Evolutionary conservation across 1,140 invertebrate species (phyloP), one percentile per base, ranked within the genome.

Genomic region (Neodiprion virginianus): DNA sequence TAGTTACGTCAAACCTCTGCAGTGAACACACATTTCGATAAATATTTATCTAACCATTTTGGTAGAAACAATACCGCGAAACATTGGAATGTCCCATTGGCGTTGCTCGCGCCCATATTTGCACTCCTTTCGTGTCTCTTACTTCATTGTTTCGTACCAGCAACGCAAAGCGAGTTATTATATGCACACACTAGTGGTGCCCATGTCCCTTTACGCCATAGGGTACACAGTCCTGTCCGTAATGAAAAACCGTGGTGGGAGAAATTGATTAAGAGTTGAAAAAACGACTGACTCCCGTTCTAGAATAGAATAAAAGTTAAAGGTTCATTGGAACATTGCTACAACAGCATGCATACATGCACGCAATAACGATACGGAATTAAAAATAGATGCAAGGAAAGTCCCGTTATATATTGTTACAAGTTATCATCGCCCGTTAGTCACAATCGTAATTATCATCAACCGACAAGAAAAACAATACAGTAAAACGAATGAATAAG

Each of bases 71-170:
- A 84, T 85, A 85, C 84, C 82, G 76, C 86, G 84, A 86, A 86
- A 79, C 84, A 85, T 82, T 80, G 85, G 85, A 87, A 87, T 87
- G 84, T 87, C 82, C 85, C 85, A 87, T 86, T 86, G 85, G 84
- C 84, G 80, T 83, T 85, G 81, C 85, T 4, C 8, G 84, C 86
- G 82, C 85, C 86, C 85, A 87, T 86, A 85, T 87, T 87, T 86
- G 85, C 85, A 86, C 85, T 84, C 84, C 80, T 79, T 81, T 84
- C 83, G n/a, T 17, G 11, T 61, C 53, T 61, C 53, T 14, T 61
- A 61, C 84, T 82, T 82, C 85, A 87, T 87, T 87, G 84, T 87
- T 85, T 85, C 84, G 82, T 79, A 79, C 28, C 28, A 40, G 28
- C 28, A 40, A 40, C 28, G 28, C 28, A 40, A 40, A 40, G 28